Base-by-base conservation (phyloP, 2,797 vertebrate genomes). In the Podargus strigoides region DNA sequence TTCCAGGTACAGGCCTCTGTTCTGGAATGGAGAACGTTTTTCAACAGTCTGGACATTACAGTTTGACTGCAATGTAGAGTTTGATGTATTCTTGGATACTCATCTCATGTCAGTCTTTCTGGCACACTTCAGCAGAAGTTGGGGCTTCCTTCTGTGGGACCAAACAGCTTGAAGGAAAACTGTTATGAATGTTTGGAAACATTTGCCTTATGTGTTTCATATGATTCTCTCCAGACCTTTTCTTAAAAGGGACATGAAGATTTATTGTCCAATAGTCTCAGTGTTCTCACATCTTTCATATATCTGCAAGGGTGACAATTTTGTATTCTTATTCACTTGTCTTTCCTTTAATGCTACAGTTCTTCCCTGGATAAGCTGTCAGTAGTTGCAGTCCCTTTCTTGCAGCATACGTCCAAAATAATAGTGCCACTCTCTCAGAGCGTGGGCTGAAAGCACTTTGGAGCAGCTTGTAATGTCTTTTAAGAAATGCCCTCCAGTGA, bases 401-500 rank as follows among this genome's bases (percentile, higher is more conserved):
- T 80, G 37, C n/a, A 85, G 75, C 32, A 19, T 44, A 41, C 0
- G 1, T 83, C 30, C 74, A n/a, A 94, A 79, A 89, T 76, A 87
- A 79, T 14, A 76, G 32, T 28, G 30, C 53, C 18, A 5, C 8
- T 64, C 10, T 74, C 44, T 87, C 1, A 5, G 34, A 87, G 56
- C 1, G 6, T 27, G 30, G 85, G 37, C 87, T 89, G 78, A 89
- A 87, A 92, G 60, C 41, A 67, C 49, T 82, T 73, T 82, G 88
- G 34, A 90, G 58, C 50, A 86, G 70, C 20, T 89, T 69, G 41
- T 36, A 75, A 58, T 59, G 67, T 39, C 79, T 96, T 92, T 89
- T 94, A 80, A 85, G 64, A 94, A 92, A 91, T 80, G 44, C 78
- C 87, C 60, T 94, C 56, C 82, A 46, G 87, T 63, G 34, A 64